phyloP scores from a whole-genome alignment of 2,113 vertebrate species.

The Carlito syrichta region DNA sequence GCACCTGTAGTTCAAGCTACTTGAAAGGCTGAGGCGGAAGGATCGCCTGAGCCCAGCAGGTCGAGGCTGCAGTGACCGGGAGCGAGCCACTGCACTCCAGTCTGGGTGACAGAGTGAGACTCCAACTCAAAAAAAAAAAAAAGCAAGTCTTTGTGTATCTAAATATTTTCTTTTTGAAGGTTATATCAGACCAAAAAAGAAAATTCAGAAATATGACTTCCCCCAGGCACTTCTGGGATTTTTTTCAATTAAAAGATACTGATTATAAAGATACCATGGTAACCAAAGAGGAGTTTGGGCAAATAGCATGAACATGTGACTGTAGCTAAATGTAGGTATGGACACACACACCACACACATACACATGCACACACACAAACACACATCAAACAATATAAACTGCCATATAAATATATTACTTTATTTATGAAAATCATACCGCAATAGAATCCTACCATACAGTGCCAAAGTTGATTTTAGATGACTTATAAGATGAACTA shows the following conservation, averaged over 20 bases:
- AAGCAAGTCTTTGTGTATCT: not conserved
- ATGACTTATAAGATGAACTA: not conserved
- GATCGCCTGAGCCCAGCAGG: no score
- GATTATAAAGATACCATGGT: not conserved
- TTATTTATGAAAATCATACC: not conserved
- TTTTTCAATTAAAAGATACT: not conserved
- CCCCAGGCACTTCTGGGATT: not conserved
- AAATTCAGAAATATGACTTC: not conserved
- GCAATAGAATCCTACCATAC: not conserved
- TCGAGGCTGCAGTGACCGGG: no score
- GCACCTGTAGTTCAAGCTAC: no score
- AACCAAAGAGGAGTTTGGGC: not conserved
- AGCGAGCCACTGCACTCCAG: no score
- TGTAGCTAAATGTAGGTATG: not conserved
- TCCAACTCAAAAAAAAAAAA: no score
- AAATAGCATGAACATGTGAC: not conserved
- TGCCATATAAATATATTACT: not conserved
- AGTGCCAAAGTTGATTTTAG: not conserved
- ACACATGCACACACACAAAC: not conserved
- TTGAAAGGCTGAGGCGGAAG: no score
- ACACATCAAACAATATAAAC: no score
- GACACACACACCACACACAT: not conserved
- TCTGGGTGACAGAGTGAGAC: no score
- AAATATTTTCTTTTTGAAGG: not conserved
- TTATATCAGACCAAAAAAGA: not conserved